A percentile compares a stretch with the other conserved stretches of the same genome.
phyloP scores from a whole-genome alignment of 2,888 invertebrate genomes.

The Leptura quadrifasciata region DNA sequence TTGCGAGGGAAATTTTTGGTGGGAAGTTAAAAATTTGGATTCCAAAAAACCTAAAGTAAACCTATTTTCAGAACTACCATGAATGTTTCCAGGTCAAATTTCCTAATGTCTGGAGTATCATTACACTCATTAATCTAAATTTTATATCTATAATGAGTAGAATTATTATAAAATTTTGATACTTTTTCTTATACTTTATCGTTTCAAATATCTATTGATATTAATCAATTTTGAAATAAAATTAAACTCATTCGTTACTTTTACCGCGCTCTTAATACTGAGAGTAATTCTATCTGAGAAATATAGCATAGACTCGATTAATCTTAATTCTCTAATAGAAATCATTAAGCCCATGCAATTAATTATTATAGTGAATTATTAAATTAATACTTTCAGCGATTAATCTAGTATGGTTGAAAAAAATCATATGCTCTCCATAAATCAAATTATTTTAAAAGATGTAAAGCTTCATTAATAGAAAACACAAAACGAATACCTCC shows the following conservation, averaged over 20 bases:
- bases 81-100: too few relatives aligned
- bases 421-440: slow-evolving; percentile 50
- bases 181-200: not conserved
- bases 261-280: not conserved
- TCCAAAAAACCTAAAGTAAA: too few relatives aligned
- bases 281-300: slow-evolving; percentile 30
- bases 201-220: not conserved
- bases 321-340: slow-evolving; percentile 56
- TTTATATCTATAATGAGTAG: too few relatives aligned
- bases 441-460: slow-evolving; percentile 39
- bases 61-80: too few relatives aligned
- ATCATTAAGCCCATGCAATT: slow-evolving; percentile 58
- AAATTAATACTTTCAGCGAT: slow-evolving; percentile 53
- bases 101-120: too few relatives aligned
- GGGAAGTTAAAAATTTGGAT: too few relatives aligned
- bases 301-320: slow-evolving; percentile 41
- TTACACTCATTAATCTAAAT: too few relatives aligned
- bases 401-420: slow-evolving; percentile 51
- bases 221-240: slow-evolving; percentile 9
- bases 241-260: not conserved
- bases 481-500: slow-evolving; percentile 23
- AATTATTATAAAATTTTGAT: not conserved
- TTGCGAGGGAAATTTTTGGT: too few relatives aligned
- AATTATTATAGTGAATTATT: slow-evolving; percentile 57
- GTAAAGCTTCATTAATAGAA: slow-evolving; percentile 44